These are phyloP conservation scores for Sicus ferrugineus DNA, from an alignment of 2,888 invertebrate genomes.

Conservation along the genomic window DNA sequence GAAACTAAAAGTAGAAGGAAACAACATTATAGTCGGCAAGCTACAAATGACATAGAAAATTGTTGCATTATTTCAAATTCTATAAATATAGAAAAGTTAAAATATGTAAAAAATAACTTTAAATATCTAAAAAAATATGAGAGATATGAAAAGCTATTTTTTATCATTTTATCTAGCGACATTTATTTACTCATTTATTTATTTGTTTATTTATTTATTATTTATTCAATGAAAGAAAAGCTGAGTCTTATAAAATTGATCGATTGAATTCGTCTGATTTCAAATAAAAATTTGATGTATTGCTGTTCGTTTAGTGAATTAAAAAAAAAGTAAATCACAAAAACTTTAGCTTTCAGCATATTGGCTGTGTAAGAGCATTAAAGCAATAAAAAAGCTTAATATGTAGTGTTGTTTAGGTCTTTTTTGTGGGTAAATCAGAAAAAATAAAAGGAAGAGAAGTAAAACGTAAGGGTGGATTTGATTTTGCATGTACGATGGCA, in stretches of 20 bases:
- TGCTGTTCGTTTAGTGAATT: not conserved
- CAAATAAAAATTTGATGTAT: not conserved
- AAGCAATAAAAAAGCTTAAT: too few species aligned
- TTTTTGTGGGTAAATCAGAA: too few species aligned
- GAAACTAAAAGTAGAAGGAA: constrained; percentile 57
- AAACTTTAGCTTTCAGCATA: too few species aligned
- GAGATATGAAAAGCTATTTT: not conserved
- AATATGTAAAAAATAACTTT: not conserved
- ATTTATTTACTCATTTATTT: not conserved
- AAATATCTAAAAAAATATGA: not conserved
- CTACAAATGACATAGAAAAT: not conserved
- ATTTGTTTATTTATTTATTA: not conserved
- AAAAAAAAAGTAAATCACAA: not conserved
- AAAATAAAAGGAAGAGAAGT: too few species aligned
- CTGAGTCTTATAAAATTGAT: not conserved
- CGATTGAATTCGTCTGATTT: not conserved
- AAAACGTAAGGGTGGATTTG: too few species aligned
- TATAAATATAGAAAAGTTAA: not conserved
- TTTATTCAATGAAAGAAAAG: too few species aligned
- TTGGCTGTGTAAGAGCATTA: too few species aligned
- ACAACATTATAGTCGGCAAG: not conserved
- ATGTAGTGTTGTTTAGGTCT: too few species aligned
- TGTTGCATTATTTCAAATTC: too few species aligned
- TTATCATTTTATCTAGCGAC: not conserved
- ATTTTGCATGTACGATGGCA: too few species aligned